Evolutionary conservation across 2,113 vertebrate genomes (phyloP), one percentile per base, ranked within the genome.

Genomic region (Hemichromis elongatus): DNA sequence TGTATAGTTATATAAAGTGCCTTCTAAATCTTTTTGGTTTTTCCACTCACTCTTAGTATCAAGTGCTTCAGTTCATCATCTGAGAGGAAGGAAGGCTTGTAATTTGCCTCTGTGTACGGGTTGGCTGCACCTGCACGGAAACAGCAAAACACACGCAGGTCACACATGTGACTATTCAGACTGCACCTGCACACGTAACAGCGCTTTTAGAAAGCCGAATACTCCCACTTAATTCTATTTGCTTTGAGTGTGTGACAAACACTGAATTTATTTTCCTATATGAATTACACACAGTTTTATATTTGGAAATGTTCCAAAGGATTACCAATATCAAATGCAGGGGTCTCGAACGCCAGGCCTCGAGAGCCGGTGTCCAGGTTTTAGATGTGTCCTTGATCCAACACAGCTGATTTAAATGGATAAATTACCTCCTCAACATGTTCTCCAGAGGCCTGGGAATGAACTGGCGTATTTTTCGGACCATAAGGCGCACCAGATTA

Each of bases 41-140:
- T 47, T 47, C 42, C 82, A 96, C 97, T 42, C 96, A 99, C 99
- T 96, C 97, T 97, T 92, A 99, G 96, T 96, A 99, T 99, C 89
- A 99, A 97, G 93, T 99, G 98, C 90, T 99, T 99, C 88, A 99
- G 93, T 89, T 99, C 99, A 79, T 99, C 99, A 11, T 99, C 98
- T 83, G 99, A 99, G 55, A 99, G 96, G 95, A 99, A 99, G 73
- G 98, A 97, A 54, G 99, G 99, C 92, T 99, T 99, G 94, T 99
- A 99, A 96, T 99, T 99, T 57, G 98, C 98, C 95, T 99, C 99
- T 42, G 98, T 99, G 90, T 99, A 99, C 7, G 98, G 98, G 86
- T 99, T 99, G 80, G 97, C 96, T 93, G 98, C 98, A 94, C 98
- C 98, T 99, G 83, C 24, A 81, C 28, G 70, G 14, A 82, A 82